phyloP scores from a whole-genome alignment of 2,113 vertebrate genomes.

The Corynorhinus townsendii region DNA sequence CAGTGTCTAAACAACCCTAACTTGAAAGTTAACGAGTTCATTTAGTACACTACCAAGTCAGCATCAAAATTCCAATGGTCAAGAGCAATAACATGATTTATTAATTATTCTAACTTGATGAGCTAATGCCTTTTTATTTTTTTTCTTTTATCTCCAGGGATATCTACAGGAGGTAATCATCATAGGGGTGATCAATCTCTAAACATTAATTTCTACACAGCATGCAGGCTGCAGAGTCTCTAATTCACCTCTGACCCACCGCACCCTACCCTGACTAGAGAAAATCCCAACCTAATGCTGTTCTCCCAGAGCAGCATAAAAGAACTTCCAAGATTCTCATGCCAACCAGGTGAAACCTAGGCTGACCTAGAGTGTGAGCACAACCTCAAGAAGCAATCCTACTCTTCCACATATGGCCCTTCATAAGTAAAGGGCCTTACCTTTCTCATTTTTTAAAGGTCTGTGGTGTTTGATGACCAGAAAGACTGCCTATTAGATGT shows the following conservation, averaged over 20 bases:
- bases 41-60: constrained; percentile 35
- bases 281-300: background rate
- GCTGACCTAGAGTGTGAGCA: background rate
- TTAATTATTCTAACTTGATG: background rate
- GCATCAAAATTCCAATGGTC: constrained; percentile 20
- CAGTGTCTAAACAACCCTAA: constrained; percentile 64
- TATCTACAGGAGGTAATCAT: background rate
- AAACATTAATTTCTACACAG: background rate
- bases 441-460: background rate
- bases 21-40: constrained; percentile 59
- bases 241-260: background rate
- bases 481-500: background rate
- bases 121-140: background rate
- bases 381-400: background rate
- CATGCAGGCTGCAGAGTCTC: background rate
- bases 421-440: background rate
- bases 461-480: background rate
- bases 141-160: background rate
- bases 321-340: background rate
- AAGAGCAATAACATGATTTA: background rate
- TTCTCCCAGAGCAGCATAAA: background rate
- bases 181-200: background rate
- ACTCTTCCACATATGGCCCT: background rate
- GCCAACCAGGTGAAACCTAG: background rate
- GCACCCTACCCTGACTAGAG: background rate